Evolutionary conservation across 2,888 invertebrate species (phyloP), one percentile per base, ranked within the genome.

Genomic region (Baronia brevicornis): DNA sequence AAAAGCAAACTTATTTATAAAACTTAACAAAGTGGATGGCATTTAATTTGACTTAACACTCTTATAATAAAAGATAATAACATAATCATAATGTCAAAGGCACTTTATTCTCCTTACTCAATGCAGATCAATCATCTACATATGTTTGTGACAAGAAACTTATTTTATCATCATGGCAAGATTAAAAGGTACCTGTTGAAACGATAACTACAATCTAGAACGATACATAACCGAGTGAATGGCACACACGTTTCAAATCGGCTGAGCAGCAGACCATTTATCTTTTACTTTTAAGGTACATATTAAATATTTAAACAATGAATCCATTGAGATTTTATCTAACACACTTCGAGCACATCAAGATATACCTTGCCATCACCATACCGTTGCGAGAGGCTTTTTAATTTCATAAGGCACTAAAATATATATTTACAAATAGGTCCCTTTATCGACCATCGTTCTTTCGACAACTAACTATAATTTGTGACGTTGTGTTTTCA

Each of bases 11-110:
- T 80, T 77, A 79, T 54, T 60, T 65, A 69, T 65, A 80, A 80
- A 84, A 80, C 82, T 84, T 80, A 84, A 82, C 82, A 80, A 82
- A 80, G 74, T 82, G 82, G 82, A 84, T 84, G 84, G 84, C 84
- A 84, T 84, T 79, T 77, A 75, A 77, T 74, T 77, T 82, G 82
- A 84, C 84, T 84, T 84, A 84, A 78, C 79, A 70, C 74, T 73
- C 82, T 82, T 82, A 84, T 30, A 65, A 53, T 70, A 66, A 63
- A 54, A 67, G 64, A 66, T 62, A 64, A 63, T 62, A 71, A 71
- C 57, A 64, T 71, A 69, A 68, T 73, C 69, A 73, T 72, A 72
- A 79, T 66, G 73, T 73, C 66, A 65, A 80, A 78, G 82, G 79
- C 79, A 80, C 78, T 70, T 74, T 54, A 73, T 58, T 61, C 63